A percentile compares a stretch with the other conserved stretches of the same genome.
Conservation (phyloP, 2,888 invertebrate species). For the Morpho deidamia region DNA sequence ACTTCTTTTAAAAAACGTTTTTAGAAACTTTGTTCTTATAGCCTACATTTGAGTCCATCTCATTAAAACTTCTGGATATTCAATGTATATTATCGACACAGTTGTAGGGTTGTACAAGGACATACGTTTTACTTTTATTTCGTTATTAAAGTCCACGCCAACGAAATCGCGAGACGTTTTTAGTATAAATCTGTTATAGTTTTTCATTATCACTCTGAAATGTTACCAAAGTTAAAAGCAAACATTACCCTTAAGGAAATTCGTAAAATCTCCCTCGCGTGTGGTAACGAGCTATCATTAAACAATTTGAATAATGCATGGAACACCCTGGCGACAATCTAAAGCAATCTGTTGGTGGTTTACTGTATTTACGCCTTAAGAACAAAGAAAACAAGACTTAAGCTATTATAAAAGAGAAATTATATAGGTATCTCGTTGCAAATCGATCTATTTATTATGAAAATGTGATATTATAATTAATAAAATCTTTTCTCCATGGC, state of each 20-base stretch:
- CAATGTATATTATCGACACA: not conserved
- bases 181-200: not conserved
- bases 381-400: no score
- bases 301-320: constrained; percentile 65
- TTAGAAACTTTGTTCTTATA: no score
- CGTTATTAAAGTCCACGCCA: not conserved
- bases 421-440: no score
- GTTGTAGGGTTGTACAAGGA: not conserved
- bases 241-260: constrained; percentile 57
- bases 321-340: constrained; percentile 27
- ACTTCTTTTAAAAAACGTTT: no score
- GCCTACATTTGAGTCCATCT: no score
- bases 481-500: no score
- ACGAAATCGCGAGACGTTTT: not conserved
- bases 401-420: no score
- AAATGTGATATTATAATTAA: no score
- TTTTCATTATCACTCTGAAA: not conserved
- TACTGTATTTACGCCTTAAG: not conserved
- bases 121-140: not conserved
- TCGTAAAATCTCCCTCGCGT: constrained; percentile 35
- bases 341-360: not conserved
- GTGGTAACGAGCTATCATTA: constrained; percentile 38
- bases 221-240: constrained; percentile 49
- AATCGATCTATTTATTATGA: no score
- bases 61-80: no score